A percentile compares a stretch with the other conserved stretches of the same genome.
These are phyloP conservation scores for Atta texana DNA, from an alignment of 1,140 invertebrate species.

Conservation along the genomic window DNA sequence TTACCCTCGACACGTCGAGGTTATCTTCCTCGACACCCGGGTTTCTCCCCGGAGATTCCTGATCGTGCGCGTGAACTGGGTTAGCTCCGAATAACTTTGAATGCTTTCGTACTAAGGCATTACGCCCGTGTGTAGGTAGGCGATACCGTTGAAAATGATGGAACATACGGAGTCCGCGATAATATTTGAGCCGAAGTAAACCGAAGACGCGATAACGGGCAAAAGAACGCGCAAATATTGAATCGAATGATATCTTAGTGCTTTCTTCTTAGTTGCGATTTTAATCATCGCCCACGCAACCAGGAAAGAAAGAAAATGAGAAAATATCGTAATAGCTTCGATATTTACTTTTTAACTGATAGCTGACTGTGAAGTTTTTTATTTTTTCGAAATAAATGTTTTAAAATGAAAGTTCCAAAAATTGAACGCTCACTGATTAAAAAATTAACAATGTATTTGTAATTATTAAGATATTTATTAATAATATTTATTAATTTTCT, in stretches of 20 bases:
- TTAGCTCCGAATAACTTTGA: constrained; percentile 54
- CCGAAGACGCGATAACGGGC: neutral
- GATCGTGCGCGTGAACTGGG: constrained; percentile 65
- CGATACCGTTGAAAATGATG: constrained; percentile 10
- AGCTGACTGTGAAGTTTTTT: neutral
- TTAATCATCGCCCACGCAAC: neutral
- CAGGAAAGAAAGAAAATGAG: neutral
- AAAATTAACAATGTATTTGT: too few relatives aligned
- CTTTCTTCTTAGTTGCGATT: constrained; percentile 23
- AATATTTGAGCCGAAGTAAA: constrained; percentile 7
- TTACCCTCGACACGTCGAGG: constrained; percentile 52
- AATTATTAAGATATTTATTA: too few relatives aligned
- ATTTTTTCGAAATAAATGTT: neutral
- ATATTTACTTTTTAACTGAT: neutral
- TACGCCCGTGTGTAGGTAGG: constrained; percentile 11
- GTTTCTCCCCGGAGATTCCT: constrained; percentile 12
- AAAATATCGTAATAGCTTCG: neutral
- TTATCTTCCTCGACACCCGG: constrained; percentile 37
- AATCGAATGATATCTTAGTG: constrained; percentile 27
- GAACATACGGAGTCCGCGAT: neutral
- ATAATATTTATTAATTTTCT: too few relatives aligned
- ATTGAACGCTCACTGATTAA: too few relatives aligned
- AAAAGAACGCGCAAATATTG: constrained; percentile 25
- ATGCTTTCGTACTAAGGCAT: constrained; percentile 22
- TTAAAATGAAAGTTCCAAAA: neutral